Evolutionary conservation across 2,888 invertebrate genomes (phyloP).

Genomic region (Eilema caniola): DNA sequence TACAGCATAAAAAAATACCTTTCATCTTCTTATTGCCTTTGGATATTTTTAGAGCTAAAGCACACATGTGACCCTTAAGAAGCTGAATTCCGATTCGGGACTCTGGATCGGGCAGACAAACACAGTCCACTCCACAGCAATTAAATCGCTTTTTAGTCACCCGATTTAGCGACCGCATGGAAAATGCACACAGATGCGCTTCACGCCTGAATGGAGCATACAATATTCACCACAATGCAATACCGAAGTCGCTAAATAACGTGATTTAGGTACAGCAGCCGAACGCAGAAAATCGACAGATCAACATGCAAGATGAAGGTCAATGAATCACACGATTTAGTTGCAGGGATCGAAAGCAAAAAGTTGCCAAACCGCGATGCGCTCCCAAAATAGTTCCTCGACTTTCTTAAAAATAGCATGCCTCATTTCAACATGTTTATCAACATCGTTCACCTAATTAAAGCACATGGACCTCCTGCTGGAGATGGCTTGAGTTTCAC

Average conservation of each 20-base stretch:
- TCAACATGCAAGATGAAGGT: background rate
- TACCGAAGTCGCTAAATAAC: no score
- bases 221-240: no score
- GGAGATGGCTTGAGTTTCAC: background rate
- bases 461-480: background rate
- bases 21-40: background rate
- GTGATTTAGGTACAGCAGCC: background rate
- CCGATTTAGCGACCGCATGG: no score
- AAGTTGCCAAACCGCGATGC: background rate
- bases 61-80: background rate
- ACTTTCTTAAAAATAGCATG: background rate
- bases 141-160: background rate
- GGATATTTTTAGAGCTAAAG: background rate
- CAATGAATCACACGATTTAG: background rate
- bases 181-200: background rate
- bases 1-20: background rate
- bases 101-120: background rate
- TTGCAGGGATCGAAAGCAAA: background rate
- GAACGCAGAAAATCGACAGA: background rate
- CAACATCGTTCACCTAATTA: background rate
- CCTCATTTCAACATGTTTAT: background rate
- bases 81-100: background rate
- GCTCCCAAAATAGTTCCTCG: background rate
- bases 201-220: no score
- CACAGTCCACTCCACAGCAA: background rate